Evolutionary conservation across 2,113 vertebrate species (phyloP).

Genomic region (Conger conger): DNA sequence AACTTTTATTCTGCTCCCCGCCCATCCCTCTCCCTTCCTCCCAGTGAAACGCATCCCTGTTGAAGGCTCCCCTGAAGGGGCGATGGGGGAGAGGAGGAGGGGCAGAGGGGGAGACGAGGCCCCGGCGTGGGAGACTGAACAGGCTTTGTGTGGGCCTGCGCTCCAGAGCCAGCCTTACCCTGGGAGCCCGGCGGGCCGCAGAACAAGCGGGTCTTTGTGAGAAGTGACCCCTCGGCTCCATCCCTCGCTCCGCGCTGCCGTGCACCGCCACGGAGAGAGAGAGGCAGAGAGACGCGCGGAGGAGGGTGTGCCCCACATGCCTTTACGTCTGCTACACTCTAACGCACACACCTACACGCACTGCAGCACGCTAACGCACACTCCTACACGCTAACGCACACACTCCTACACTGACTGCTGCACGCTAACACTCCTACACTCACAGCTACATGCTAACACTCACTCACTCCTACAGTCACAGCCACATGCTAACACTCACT

Average conservation of each 20-base stretch:
- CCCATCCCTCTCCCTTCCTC: conserved; percentile 28
- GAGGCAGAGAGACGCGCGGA: conserved; percentile 59
- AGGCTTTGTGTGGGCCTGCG: conserved; percentile 60
- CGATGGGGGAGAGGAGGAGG: conserved; percentile 36
- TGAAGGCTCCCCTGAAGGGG: conserved; percentile 31
- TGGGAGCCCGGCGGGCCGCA: conserved; percentile 74
- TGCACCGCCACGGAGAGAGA: conserved; percentile 55
- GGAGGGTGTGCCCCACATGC: conserved; percentile 32
- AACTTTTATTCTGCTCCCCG: conserved; percentile 57
- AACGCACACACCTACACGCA: not conserved
- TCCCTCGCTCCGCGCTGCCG: too few species aligned
- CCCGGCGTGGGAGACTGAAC: conserved; percentile 58
- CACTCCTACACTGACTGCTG: not conserved
- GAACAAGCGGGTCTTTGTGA: conserved; percentile 80
- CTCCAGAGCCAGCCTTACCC: conserved; percentile 72
- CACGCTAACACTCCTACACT: not conserved
- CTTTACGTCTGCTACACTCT: not conserved
- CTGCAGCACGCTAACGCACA: too few species aligned
- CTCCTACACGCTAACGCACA: not conserved
- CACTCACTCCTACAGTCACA: too few species aligned
- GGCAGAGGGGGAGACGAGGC: conserved; percentile 49
- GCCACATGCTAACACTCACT: too few species aligned
- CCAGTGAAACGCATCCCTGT: conserved; percentile 58
- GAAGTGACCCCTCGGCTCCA: conserved; percentile 54
- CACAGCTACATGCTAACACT: too few species aligned